Evolutionary conservation across 1,140 invertebrate genomes (phyloP), one percentile per base, ranked within the genome.

Genomic region (Formica selysi): DNA sequence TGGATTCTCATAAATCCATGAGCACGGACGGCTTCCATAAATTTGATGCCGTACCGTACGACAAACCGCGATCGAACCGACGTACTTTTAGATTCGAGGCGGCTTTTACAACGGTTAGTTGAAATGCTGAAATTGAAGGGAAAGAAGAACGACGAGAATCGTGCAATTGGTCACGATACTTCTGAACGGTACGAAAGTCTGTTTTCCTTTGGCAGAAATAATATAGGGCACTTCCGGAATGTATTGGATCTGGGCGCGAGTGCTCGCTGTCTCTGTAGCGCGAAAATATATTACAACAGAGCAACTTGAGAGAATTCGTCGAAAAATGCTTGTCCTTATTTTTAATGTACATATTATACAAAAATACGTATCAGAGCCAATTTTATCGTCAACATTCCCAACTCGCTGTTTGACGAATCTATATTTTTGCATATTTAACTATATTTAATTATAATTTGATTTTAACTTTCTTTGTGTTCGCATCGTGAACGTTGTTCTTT

Each of bases 1-100:
- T 85, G 93, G 89, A 93, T 93, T 92, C 86, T 90, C 89, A 93
- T 93, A 93, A 92, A 93, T 93, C 74, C 78, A 68, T 16, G 70
- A 86, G 65, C 76, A 85, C 59, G 83, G 89, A 90, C 85, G 84
- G 91, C 85, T 90, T 91, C 91, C 90, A 93, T 93, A 93, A 93
- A 93, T 92, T 92, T 86, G 88, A 91, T 80, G 90, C 83, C 89
- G 88, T 91, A 84, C 87, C 83, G 87, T 89, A 88, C 90, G 92
- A 93, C 92, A 93, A 92, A 90, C 90, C 89, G 67, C 90, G 91
- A 68, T 90, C 90, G 68, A 88, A 89, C 51, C 89, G 79, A 89
- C 88, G 88, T 81, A 90, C 79, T 92, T 91, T 91, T 92, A 91
- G 90, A 92, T 88, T 86, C 89, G 85, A 88, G 89, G 86, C 76